Conservation (phyloP, 2,888 invertebrate genomes). For the Drosophila formosana region DNA sequence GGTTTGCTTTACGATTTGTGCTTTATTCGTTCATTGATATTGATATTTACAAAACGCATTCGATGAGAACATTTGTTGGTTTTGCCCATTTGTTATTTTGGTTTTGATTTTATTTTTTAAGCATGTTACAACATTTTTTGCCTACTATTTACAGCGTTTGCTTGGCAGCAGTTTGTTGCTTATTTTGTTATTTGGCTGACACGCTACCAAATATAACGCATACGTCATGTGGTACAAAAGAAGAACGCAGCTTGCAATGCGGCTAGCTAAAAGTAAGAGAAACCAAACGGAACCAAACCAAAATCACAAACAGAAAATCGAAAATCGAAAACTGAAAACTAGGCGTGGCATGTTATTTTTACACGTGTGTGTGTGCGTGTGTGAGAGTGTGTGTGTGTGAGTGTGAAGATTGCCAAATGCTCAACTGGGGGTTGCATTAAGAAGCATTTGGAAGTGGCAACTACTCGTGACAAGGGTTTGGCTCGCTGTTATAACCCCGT, state of each 20-base stretch:
- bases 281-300: constrained; percentile 39
- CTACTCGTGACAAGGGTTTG: constrained; percentile 35
- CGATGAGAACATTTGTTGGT: not conserved
- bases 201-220: constrained; percentile 69
- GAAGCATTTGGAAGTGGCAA: constrained; percentile 53
- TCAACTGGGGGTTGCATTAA: constrained; percentile 38
- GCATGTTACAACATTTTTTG: constrained; percentile 39
- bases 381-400: constrained; percentile 9
- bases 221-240: constrained; percentile 74
- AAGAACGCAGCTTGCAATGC: constrained; percentile 76
- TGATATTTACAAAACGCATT: constrained; percentile 34
- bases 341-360: constrained; percentile 59
- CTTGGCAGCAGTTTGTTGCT: constrained; percentile 30
- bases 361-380: constrained; percentile 35
- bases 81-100: constrained; percentile 1
- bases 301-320: constrained; percentile 8
- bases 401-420: constrained; percentile 34
- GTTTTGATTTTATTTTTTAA: constrained; percentile 6
- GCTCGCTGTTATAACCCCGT: constrained; percentile 29
- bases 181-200: constrained; percentile 20
- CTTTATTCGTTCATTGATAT: constrained; percentile 5
- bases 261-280: constrained; percentile 69
- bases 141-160: constrained; percentile 61
- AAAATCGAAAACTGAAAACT: constrained; percentile 42
- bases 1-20: constrained; percentile 18